Evolutionary conservation across 2,888 invertebrate genomes (phyloP).

Genomic region (Meiosimyza decipiens): DNA sequence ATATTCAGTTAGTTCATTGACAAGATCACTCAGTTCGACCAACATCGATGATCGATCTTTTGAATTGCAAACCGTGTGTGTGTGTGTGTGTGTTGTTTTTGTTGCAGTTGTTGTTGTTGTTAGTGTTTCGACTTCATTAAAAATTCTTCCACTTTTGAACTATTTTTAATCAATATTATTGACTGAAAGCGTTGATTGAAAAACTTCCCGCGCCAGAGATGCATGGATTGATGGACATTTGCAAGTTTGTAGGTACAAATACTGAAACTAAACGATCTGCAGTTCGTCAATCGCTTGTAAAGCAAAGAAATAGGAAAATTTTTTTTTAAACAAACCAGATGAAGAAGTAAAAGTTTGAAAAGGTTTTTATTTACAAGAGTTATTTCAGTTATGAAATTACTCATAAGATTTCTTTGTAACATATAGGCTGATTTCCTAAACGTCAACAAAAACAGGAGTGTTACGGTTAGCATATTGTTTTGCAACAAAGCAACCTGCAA

Average conservation of each 20-base stretch:
- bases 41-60: conserved; percentile 32
- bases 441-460: no score
- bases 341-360: no score
- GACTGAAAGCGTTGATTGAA: conserved; percentile 26
- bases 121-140: neutral
- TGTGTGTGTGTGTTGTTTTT: neutral
- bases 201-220: neutral
- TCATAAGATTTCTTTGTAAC: no score
- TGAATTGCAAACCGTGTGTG: neutral
- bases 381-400: no score
- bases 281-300: neutral
- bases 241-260: no score
- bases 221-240: neutral
- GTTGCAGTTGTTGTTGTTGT: conserved; percentile 17
- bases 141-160: conserved; percentile 10
- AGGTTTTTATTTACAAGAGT: no score
- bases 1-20: conserved; percentile 29
- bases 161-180: conserved; percentile 28
- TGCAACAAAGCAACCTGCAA: no score
- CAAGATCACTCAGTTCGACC: conserved; percentile 19
- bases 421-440: no score
- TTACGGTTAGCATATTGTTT: no score
- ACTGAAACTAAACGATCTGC: neutral
- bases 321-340: no score
- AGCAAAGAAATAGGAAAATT: no score